Conservation (phyloP, 2,888 invertebrate species). For the Eupithecia dodoneata region DNA sequence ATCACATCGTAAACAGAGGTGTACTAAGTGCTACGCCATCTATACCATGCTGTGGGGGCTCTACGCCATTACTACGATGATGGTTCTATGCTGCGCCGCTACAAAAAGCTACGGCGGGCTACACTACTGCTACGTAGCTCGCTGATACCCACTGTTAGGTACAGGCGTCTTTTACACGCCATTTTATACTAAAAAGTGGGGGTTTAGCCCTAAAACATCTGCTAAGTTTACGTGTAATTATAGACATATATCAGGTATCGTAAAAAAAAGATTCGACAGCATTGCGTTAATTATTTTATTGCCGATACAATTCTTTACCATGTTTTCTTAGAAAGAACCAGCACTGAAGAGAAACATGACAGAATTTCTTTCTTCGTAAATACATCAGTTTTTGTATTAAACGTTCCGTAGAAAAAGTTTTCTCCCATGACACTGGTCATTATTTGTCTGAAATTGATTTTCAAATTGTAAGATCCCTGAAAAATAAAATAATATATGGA, state of each 20-base stretch:
- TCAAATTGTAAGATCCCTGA: conserved; percentile 5
- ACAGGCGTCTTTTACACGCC: too few relatives aligned
- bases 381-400: background rate
- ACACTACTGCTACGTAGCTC: too few relatives aligned
- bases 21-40: background rate
- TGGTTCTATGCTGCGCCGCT: too few relatives aligned
- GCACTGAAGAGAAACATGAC: background rate
- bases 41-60: background rate
- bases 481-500: background rate
- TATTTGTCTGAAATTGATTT: background rate
- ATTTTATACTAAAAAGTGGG: too few relatives aligned
- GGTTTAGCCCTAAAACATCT: too few relatives aligned
- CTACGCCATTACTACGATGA: too few relatives aligned
- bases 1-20: background rate
- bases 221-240: too few relatives aligned
- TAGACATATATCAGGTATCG: too few relatives aligned
- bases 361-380: background rate
- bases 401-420: conserved; percentile 10
- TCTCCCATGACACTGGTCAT: background rate
- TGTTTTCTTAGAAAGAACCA: conserved; percentile 6
- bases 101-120: too few relatives aligned
- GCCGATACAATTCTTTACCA: background rate
- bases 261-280: background rate
- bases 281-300: background rate
- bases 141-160: too few relatives aligned